These are phyloP conservation scores for Hoplostethus atlanticus DNA, from an alignment of 2,797 vertebrate genomes.

Conservation along the genomic window DNA sequence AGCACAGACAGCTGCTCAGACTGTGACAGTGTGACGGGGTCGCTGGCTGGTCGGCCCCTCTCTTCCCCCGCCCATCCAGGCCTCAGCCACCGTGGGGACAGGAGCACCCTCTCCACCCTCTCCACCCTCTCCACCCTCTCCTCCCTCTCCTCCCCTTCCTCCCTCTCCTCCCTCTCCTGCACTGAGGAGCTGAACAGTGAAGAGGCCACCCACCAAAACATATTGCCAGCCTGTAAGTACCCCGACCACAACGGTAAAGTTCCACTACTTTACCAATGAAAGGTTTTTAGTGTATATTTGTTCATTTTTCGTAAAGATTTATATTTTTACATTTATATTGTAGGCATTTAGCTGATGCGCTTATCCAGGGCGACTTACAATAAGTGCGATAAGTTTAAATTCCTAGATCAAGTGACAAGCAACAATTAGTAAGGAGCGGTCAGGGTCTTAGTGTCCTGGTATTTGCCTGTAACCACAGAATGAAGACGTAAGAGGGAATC, in stretches of 20 bases:
- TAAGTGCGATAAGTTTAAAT: too few relatives aligned
- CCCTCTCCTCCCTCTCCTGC: neutral
- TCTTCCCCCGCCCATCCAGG: conserved; percentile 23
- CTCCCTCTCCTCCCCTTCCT: neutral
- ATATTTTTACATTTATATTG: neutral
- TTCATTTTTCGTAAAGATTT: neutral
- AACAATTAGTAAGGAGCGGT: too few relatives aligned
- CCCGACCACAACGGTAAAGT: conserved; percentile 24
- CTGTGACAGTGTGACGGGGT: conserved; percentile 13
- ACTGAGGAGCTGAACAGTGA: neutral
- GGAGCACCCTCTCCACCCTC: neutral
- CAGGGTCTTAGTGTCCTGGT: too few relatives aligned
- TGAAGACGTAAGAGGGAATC: too few relatives aligned
- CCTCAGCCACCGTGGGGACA: conserved; percentile 1
- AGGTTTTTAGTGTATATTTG: neutral
- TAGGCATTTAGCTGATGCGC: too few relatives aligned
- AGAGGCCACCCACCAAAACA: conserved; percentile 22
- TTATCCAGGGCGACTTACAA: too few relatives aligned
- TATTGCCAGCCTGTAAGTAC: neutral
- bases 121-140: neutral
- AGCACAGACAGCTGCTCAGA: conserved; percentile 2
- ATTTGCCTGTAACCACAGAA: too few relatives aligned
- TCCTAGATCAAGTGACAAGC: too few relatives aligned
- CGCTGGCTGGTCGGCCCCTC: conserved; percentile 10
- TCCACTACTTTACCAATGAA: neutral